Evolutionary conservation across 2,888 invertebrate genomes (phyloP), one percentile per base, ranked within the genome.

Genomic region (Agelastica alni): DNA sequence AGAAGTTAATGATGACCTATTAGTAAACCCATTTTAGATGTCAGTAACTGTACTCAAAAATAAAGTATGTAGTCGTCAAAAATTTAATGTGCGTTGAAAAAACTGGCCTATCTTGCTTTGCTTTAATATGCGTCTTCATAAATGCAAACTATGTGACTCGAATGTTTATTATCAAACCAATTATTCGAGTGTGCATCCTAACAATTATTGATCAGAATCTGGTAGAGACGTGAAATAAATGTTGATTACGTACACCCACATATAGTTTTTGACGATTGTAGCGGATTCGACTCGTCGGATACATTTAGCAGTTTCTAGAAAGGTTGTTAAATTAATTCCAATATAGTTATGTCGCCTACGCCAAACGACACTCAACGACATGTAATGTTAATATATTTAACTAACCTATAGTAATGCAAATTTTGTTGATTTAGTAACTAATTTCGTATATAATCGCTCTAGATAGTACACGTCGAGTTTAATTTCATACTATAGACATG

Each of bases 111-210:
- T 51, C 46, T 64, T 43, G 53, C 54, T 46, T 54, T 51, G 12
- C 17, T 49, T 36, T 26, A 31, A 10, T 42, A 48, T 48, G 46
- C 48, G 47, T 54, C 58, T 58, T 54, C 53, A 58, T 51, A 47
- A 53, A 54, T 54, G 54, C 51, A 47, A 54, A 37, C 52, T 55
- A 55, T 55, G 58, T 52, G 54, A 52, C 54, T 55, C 20, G 58
- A 58, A 55, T 58, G 48, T 52, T 58, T 55, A 58, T 55, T 48
- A 48, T 45, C 26, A 36, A 39, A 31, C 42, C 52, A 42, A 56
- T 52, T 56, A 51, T 52, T 51, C 47, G 42, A 48, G 41, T 37
- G 46, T 22, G 31, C 39, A 45, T 26, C 39, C 39, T n/a, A n/a
- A 45, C 20, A 44, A 51, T 34, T 52, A 45, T 39, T 52, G 47